Base-by-base conservation (phyloP, 92 coral and sea anemone genomes). In the Epizoanthus illoricatus region DNA sequence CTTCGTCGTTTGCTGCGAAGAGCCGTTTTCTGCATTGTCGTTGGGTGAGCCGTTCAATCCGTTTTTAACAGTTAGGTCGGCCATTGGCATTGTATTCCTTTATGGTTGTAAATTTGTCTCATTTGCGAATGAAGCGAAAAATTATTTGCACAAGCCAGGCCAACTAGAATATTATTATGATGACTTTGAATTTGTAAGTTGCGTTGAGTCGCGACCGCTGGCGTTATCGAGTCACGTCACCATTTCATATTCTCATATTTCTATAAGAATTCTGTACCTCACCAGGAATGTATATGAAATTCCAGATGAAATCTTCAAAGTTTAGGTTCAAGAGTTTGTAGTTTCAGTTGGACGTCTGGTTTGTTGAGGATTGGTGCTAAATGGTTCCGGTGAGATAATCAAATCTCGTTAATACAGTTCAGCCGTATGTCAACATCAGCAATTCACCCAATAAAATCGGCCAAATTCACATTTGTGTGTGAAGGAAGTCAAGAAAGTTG, bases 51-150 rank as follows among this genome's bases (percentile, higher is more conserved):
- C 91, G 63, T 92, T 88, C 33, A 75, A 76, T 2, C 91, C 92
- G 79, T 89, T 93, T 76, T 52, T 91, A 23, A 91, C 86, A 23
- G 75, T 69, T 74, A 90, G 70, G 43, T 87, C 84, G 62, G 89
- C 87, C 92, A 86, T 90, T 52, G 89, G 85, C 92, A 86, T 90
- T 52, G 49, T 68, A 42, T 63, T 65, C 4, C 12, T 36, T 64
- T 64, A 62, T 23, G 17, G 40, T n/a, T 20, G 59, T 42, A 62
- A 20, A 62, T 40, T 23, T 15, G 7, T 41, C 40, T 5, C 47
- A 52, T 52, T 52, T 12, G 56, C 56, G 56, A 52, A 52, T 52
- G 56, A 52, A 52, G 10, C 56, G 12, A 52, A 52, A 49, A 9
- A 52, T 6, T 52, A 52, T 52, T 11, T 28, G 56, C 55, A 10